These are phyloP conservation scores for Hippoglossus stenolepis DNA, from an alignment of 2,113 vertebrate genomes.

Conservation along the genomic window DNA sequence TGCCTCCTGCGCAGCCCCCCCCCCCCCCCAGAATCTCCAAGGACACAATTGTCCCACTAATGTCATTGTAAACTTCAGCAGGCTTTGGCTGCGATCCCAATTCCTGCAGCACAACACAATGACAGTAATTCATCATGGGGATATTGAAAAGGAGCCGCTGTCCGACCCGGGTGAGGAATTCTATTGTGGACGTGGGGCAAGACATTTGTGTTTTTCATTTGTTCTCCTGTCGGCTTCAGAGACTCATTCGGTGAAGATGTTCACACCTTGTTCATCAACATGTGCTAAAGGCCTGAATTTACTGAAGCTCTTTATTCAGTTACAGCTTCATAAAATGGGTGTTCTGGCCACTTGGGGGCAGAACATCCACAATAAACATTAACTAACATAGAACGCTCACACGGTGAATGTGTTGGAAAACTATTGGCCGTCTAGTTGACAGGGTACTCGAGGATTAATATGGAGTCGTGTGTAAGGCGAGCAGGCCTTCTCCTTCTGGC, in stretches of 20 bases:
- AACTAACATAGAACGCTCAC: too few relatives aligned
- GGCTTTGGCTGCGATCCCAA: conserved; percentile 65
- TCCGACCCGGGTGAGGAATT: conserved; percentile 28
- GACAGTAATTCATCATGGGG: conserved; percentile 66
- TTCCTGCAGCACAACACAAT: conserved; percentile 70
- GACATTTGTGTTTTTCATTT: conserved; percentile 42
- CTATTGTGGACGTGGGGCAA: conserved; percentile 51
- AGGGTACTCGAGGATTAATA: too few relatives aligned
- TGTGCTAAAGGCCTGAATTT: background rate
- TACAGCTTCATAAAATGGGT: background rate
- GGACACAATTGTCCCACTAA: conserved; percentile 72
- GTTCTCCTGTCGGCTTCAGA: conserved; percentile 31
- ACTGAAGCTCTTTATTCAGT: conserved; percentile 7
- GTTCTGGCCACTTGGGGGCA: background rate
- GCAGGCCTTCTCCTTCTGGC: too few relatives aligned
- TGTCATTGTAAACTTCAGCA: conserved; percentile 68
- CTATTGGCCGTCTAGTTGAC: too few relatives aligned
- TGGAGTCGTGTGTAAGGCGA: too few relatives aligned
- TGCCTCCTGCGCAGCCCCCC: conserved; percentile 1
- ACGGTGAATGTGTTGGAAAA: background rate
- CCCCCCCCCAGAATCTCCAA: conserved; percentile 25
- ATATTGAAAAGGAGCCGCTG: conserved; percentile 64
- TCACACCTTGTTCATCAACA: conserved; percentile 33
- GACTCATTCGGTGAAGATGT: conserved; percentile 41
- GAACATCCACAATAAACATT: background rate